These are phyloP conservation scores for Intellagama lesueurii DNA, from an alignment of 2,797 vertebrate species.

Conservation along the genomic window DNA sequence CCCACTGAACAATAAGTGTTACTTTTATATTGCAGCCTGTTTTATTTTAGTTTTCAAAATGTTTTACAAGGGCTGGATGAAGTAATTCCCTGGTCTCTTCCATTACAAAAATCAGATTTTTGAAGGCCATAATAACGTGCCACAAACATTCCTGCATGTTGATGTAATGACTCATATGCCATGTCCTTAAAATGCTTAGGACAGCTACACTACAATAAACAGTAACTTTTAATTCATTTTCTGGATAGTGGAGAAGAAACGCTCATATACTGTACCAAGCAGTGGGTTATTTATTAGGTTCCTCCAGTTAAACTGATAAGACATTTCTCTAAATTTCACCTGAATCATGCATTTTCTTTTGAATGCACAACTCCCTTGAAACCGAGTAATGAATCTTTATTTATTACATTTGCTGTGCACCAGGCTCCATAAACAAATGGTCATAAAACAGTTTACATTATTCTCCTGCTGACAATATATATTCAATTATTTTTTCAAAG, in stretches of 20 bases:
- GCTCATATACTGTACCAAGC: neutral
- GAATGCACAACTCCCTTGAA: neutral
- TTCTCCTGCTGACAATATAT: neutral
- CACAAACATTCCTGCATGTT: neutral
- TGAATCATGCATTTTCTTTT: neutral
- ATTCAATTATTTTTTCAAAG: neutral
- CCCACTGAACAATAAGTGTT: neutral
- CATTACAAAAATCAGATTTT: constrained; percentile 1
- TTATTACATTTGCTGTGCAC: too few relatives aligned
- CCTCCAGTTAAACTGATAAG: neutral
- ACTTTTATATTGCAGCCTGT: neutral
- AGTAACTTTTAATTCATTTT: fast-evolving
- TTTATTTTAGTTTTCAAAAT: neutral
- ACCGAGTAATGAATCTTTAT: neutral
- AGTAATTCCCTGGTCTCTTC: neutral
- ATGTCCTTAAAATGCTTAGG: neutral
- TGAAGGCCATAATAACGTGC: neutral
- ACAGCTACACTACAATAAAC: neutral
- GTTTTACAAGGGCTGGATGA: neutral
- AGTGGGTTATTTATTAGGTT: neutral
- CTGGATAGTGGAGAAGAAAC: neutral
- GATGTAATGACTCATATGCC: neutral
- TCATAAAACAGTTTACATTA: too few relatives aligned
- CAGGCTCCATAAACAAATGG: too few relatives aligned
- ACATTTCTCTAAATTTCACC: neutral